These are phyloP conservation scores for Blastobasis adustella DNA, from an alignment of 2,888 invertebrate genomes.

Conservation along the genomic window DNA sequence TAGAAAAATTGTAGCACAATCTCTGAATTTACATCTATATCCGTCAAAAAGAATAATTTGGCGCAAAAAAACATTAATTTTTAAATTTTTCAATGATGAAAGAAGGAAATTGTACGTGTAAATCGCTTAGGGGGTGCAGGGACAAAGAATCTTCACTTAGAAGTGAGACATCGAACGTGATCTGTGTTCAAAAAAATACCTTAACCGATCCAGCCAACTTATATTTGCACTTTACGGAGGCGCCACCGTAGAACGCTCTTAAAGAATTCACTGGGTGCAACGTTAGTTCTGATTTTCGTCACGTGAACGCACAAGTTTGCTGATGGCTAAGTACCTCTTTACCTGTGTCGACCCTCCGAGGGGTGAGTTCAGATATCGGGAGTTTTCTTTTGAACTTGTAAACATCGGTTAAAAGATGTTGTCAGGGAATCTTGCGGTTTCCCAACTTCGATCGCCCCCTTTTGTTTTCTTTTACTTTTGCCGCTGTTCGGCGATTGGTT, in stretches of 20 bases:
- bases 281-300: neutral
- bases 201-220: conserved; percentile 1
- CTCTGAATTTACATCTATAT: no score
- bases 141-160: conserved; percentile 70
- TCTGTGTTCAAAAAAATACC: conserved; percentile 43
- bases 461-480: conserved; percentile 30
- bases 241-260: neutral
- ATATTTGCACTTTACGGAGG: neutral
- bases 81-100: conserved; percentile 1
- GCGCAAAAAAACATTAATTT: no score
- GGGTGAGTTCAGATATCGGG: conserved; percentile 15
- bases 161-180: conserved; percentile 60
- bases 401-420: conserved; percentile 59
- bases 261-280: neutral
- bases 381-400: conserved; percentile 55
- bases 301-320: neutral
- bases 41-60: no score
- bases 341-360: conserved; percentile 40
- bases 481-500: conserved; percentile 20
- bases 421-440: conserved; percentile 44
- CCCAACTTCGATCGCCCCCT: conserved; percentile 44
- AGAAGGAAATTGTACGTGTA: conserved; percentile 46
- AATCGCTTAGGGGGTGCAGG: conserved; percentile 43
- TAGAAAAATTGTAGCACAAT: no score
- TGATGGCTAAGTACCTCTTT: conserved; percentile 51